Evolutionary conservation across 2,888 invertebrate species (phyloP), one percentile per base, ranked within the genome.

Genomic region (Hirtodrosophila duncani): DNA sequence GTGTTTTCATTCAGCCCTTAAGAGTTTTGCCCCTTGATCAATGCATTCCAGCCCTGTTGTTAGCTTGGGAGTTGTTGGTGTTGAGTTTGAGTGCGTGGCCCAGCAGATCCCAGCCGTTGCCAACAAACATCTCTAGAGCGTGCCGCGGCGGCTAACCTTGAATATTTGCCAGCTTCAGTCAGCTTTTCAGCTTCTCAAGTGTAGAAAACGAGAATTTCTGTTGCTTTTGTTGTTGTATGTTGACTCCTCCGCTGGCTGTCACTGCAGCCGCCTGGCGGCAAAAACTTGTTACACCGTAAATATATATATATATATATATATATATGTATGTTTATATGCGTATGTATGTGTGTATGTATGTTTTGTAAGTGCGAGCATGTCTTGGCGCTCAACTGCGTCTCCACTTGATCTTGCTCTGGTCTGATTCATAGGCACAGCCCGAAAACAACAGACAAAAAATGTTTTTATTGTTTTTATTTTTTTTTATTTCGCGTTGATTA

Each of bases 241-340:
- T 61, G 69, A 72, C 79, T 72, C 79, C 72, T 72, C 75, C 79
- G 65, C 67, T 58, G 67, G 53, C 53, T 58, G 63, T 62, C 56
- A 66, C 48, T 48, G 38, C 41, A 11, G 48, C 30, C 36, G 39
- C 30, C 46, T 42, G 34, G 43, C 46, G 64, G 53, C 57, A 37
- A 63, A 72, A 72, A 72, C 72, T 72, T 72, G 72, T 72, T 78
- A 72, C 72, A 78, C 62, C 45, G 71, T 75, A 78, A 65, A 68
- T 55, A 16, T 3, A 57, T 10, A 26, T 39, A 63, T 48, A 42
- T 26, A 37, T 16, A 24, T 26, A 42, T 26, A 36, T 17, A 5
- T 31, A 20, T 14, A 29, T 39, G 39, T 30, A 16, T 7, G n/a
- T 45, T 38, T 55, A 55, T 55, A 50, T 50, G 39, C 18, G 34